Conservation (phyloP, 2,888 invertebrate genomes). For the Emesis russula region DNA sequence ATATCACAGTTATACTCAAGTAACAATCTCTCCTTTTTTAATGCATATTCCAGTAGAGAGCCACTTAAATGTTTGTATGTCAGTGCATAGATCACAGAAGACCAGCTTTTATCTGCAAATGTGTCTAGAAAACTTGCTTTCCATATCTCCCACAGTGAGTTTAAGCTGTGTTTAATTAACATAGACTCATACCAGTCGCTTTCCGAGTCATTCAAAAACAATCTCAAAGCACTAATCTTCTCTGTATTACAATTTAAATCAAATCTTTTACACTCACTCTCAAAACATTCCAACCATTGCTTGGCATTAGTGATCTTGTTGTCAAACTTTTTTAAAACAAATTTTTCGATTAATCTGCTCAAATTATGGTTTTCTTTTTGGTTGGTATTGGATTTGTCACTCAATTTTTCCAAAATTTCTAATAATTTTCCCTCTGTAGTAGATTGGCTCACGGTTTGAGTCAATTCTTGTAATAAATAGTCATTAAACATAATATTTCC, state of each 20-base stretch:
- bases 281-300: conserved; percentile 40
- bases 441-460: conserved; percentile 27
- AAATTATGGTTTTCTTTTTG: conserved; percentile 8
- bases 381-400: conserved; percentile 28
- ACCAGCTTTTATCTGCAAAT: conserved; percentile 48
- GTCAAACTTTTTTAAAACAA: conserved; percentile 35
- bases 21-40: conserved; percentile 46
- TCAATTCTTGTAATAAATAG: conserved; percentile 40
- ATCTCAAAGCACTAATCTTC: conserved; percentile 39
- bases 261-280: conserved; percentile 44
- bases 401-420: conserved; percentile 39
- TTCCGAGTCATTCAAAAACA: conserved; percentile 47
- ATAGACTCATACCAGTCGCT: conserved; percentile 38
- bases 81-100: conserved; percentile 30
- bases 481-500: conserved; percentile 42
- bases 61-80: conserved; percentile 36
- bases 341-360: conserved; percentile 33
- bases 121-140: conserved; percentile 39
- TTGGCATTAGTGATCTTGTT: conserved; percentile 32
- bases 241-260: conserved; percentile 33
- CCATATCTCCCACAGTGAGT: conserved; percentile 40
- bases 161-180: conserved; percentile 44
- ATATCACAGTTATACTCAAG: conserved; percentile 45
- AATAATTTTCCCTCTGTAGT: conserved; percentile 24
- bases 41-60: conserved; percentile 42